Conservation (phyloP, 2,797 vertebrate species). For the Syncerus caffer region DNA sequence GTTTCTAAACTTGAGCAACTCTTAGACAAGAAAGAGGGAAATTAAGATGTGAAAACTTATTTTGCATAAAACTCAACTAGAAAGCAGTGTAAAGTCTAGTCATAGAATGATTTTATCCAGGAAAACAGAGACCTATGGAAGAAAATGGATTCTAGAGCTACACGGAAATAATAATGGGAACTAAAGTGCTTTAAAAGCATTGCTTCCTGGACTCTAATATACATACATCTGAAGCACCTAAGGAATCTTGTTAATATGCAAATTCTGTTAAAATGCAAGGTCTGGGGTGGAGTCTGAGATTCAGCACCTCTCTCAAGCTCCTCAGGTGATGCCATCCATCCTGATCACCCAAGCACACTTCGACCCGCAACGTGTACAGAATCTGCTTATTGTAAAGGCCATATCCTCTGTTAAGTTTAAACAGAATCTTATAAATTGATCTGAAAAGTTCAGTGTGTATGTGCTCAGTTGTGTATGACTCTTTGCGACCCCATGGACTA, state of each 20-base stretch:
- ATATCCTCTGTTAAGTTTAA: background rate
- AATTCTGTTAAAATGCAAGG: background rate
- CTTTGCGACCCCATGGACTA: background rate
- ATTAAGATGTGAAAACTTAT: background rate
- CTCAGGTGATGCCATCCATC: background rate
- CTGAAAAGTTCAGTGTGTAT: background rate
- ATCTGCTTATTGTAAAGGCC: background rate
- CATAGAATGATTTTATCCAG: background rate
- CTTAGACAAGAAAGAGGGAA: constrained; percentile 44
- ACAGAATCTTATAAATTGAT: background rate
- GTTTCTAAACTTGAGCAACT: constrained; percentile 35
- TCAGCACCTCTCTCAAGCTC: background rate
- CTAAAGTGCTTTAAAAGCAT: background rate
- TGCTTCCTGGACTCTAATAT: too few species aligned
- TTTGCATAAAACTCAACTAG: constrained; percentile 42
- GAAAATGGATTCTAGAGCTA: background rate
- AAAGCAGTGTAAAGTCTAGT: constrained; percentile 3
- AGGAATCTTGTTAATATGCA: background rate
- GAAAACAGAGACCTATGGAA: background rate
- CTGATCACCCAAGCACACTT: background rate
- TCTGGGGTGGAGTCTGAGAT: background rate
- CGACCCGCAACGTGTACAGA: background rate
- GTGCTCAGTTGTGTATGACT: background rate
- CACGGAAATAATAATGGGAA: background rate
- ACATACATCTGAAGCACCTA: too few species aligned